phyloP scores from a whole-genome alignment of 2,888 invertebrate species.

The Plagodis pulveraria region DNA sequence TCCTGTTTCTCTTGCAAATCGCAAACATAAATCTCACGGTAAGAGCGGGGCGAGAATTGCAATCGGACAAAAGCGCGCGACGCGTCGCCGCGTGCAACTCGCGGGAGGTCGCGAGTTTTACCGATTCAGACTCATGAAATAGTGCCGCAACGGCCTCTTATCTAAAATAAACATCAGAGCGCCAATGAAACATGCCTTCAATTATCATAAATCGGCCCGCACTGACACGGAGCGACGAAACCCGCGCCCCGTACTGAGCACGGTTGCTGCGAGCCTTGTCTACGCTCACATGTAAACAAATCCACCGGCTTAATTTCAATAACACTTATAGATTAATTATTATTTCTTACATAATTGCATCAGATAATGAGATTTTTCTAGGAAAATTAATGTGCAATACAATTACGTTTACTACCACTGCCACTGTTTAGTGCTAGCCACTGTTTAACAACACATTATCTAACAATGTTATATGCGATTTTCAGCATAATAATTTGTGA shows the following conservation, averaged over 20 bases:
- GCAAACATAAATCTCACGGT: slow-evolving; percentile 70
- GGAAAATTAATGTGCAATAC: no score
- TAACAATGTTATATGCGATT: no score
- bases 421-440: no score
- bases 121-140: slow-evolving; percentile 81
- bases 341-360: no score
- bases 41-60: slow-evolving; percentile 68
- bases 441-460: no score
- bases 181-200: slow-evolving; percentile 83
- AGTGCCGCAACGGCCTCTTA: slow-evolving; percentile 76
- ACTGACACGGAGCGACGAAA: slow-evolving; percentile 74
- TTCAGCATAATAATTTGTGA: no score
- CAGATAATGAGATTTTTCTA: no score
- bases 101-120: slow-evolving; percentile 76
- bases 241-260: slow-evolving; percentile 66
- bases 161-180: slow-evolving; percentile 84
- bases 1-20: slow-evolving; percentile 66
- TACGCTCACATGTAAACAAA: slow-evolving; percentile 62
- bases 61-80: slow-evolving; percentile 62
- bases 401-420: no score
- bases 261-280: slow-evolving; percentile 48
- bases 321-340: background rate
- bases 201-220: slow-evolving; percentile 83
- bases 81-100: slow-evolving; percentile 51
- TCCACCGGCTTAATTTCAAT: slow-evolving; percentile 41